A percentile compares a stretch with the other conserved stretches of the same genome.
Conservation (phyloP, 2,888 invertebrate species). For the Euplexia lucipara region DNA sequence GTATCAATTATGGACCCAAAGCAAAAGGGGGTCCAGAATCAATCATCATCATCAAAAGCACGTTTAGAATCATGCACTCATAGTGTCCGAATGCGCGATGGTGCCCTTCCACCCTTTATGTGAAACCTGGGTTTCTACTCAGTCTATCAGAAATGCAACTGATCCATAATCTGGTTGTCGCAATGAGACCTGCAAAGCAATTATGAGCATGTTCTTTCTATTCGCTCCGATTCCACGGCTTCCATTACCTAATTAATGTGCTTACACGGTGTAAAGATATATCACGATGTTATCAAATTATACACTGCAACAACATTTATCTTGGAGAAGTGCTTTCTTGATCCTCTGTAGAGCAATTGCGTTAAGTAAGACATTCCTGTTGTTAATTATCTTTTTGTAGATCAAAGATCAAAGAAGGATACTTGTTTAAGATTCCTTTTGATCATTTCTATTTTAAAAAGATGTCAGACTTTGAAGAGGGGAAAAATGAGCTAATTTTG, state of each 20-base stretch:
- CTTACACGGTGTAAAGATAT: slow-evolving; percentile 67
- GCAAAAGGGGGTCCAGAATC: no score
- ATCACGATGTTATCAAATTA: slow-evolving; percentile 61
- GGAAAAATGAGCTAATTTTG: slow-evolving; percentile 8
- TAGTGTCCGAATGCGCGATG: no score
- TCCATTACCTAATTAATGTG: slow-evolving; percentile 62
- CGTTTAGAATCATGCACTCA: no score
- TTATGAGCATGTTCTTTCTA: slow-evolving; percentile 44
- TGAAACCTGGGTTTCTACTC: slow-evolving; percentile 9
- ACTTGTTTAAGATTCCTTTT: slow-evolving; percentile 14
- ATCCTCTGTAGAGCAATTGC: slow-evolving; percentile 39
- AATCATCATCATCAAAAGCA: no score
- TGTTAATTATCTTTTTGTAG: slow-evolving; percentile 15
- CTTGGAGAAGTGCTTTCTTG: slow-evolving; percentile 49
- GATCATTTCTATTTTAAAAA: slow-evolving; percentile 17
- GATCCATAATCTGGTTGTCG: slow-evolving; percentile 28
- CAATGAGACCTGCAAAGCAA: slow-evolving; percentile 26
- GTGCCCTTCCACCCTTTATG: not conserved
- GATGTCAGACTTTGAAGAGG: not conserved
- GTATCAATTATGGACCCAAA: no score
- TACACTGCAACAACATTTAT: slow-evolving; percentile 52
- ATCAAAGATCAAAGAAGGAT: slow-evolving; percentile 20
- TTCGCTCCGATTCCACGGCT: slow-evolving; percentile 32
- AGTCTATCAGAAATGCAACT: slow-evolving; percentile 24
- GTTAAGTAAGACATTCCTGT: slow-evolving; percentile 25